phyloP scores from a whole-genome alignment of 2,113 vertebrate species.

The Aythya baeri region DNA sequence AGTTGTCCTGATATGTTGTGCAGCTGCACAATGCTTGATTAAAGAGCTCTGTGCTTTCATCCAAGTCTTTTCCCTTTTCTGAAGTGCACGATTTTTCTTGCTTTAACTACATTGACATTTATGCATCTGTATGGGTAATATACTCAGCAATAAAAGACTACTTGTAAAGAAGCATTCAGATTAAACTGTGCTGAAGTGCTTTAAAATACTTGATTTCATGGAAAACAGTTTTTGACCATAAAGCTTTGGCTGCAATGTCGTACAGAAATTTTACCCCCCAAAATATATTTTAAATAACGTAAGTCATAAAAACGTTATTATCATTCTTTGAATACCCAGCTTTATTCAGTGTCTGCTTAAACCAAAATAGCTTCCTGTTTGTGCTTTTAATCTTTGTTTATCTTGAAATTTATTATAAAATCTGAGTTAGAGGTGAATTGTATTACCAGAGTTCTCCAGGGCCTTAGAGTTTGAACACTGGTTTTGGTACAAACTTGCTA shows the following conservation, averaged over 20 bases:
- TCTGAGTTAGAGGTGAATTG: neutral
- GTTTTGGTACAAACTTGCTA: neutral
- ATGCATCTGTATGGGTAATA: neutral
- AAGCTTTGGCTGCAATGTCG: neutral
- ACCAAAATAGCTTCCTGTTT: neutral
- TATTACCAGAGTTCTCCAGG: neutral
- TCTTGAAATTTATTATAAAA: neutral
- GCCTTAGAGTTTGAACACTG: neutral
- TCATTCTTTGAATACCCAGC: neutral
- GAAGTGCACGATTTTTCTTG: neutral
- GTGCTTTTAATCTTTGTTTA: neutral
- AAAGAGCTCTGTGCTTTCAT: neutral
- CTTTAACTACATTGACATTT: neutral
- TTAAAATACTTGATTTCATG: neutral
- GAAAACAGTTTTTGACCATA: neutral
- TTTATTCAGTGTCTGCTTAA: neutral
- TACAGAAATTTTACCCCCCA: neutral
- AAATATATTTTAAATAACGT: neutral
- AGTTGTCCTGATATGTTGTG: neutral
- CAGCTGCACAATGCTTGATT: neutral
- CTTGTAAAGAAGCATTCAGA: neutral
- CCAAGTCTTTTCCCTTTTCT: neutral
- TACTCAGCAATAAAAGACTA: neutral
- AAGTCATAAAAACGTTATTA: neutral
- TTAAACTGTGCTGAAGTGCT: neutral